Conservation (phyloP, 2,888 invertebrate genomes). For the Macrophya alboannulata region DNA sequence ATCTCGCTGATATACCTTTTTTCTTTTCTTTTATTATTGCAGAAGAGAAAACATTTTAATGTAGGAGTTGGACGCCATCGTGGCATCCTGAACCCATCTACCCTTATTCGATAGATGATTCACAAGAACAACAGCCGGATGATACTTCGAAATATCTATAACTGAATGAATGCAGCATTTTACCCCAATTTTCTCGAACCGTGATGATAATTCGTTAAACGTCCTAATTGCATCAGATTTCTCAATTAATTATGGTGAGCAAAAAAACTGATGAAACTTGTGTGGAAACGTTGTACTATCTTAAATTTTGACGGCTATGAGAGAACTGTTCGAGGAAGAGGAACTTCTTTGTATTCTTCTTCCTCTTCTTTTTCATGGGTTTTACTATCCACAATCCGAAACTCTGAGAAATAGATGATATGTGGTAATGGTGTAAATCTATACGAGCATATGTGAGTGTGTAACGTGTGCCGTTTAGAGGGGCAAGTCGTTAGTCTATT, state of each 20-base stretch:
- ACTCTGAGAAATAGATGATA: neutral
- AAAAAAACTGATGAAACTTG: neutral
- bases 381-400: constrained; percentile 21
- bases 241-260: too few species aligned
- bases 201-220: too few species aligned
- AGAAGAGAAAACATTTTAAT: neutral
- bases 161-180: too few species aligned
- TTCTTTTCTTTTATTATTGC: neutral
- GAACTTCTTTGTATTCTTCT: neutral
- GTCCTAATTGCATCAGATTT: too few species aligned
- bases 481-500: constrained; percentile 48
- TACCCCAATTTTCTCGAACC: too few species aligned
- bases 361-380: neutral
- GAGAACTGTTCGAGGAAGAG: neutral
- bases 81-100: neutral
- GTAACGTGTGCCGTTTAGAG: constrained; percentile 16
- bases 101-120: neutral
- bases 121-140: neutral
- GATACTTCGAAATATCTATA: too few species aligned
- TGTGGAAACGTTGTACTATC: neutral
- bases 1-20: neutral
- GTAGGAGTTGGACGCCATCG: neutral
- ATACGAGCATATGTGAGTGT: neutral
- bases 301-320: neutral
- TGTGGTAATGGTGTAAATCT: neutral